Conservation (phyloP, 2,888 invertebrate genomes). For the Camponotus fellah region DNA sequence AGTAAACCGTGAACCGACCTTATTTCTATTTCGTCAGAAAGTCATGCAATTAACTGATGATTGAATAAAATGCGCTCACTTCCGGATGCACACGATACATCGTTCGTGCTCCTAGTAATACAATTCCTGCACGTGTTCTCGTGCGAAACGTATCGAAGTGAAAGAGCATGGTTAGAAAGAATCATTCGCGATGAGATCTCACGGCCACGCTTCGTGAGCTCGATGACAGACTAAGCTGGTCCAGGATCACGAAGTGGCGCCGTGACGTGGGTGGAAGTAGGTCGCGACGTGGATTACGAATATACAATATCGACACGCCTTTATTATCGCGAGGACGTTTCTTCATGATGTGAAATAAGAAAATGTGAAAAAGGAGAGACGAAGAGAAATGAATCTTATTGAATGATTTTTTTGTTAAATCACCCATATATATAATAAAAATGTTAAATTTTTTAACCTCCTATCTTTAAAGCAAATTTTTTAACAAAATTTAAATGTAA, state of each 20-base stretch:
- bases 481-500: neutral
- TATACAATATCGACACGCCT: constrained; percentile 76
- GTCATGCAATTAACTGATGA: constrained; percentile 14
- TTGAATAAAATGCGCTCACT: constrained; percentile 5
- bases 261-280: constrained; percentile 72
- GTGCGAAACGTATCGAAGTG: constrained; percentile 37
- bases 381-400: constrained; percentile 50
- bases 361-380: constrained; percentile 78
- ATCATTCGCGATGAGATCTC: constrained; percentile 35
- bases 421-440: neutral
- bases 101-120: neutral
- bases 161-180: constrained; percentile 36
- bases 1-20: constrained; percentile 23
- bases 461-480: neutral
- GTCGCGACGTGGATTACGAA: constrained; percentile 73
- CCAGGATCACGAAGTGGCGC: constrained; percentile 59
- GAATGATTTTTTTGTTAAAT: neutral
- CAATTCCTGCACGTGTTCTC: constrained; percentile 25
- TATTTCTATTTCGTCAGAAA: constrained; percentile 35
- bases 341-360: constrained; percentile 63
- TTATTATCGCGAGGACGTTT: constrained; percentile 74
- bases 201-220: constrained; percentile 40
- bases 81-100: constrained; percentile 6
- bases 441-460: neutral
- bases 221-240: constrained; percentile 43